Conservation (phyloP, 2,797 vertebrate genomes). For the Danio jaintianensis region DNA sequence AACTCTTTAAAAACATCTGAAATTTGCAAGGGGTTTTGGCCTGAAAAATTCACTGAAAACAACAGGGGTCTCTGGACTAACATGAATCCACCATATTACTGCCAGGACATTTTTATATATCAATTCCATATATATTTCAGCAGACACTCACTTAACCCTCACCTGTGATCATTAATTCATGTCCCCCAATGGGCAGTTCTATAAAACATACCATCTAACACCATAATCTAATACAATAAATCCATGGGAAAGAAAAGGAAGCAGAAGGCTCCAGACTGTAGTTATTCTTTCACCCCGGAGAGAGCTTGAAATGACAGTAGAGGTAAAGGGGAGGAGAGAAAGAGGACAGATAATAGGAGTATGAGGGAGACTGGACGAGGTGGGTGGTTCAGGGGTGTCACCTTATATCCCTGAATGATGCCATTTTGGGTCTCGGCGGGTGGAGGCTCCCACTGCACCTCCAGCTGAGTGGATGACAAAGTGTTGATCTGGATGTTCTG, state of each 20-base stretch:
- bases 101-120: constrained; percentile 16
- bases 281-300: background rate
- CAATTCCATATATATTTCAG: constrained; percentile 51
- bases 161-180: constrained; percentile 52
- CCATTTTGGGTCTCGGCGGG: constrained; percentile 94
- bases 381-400: constrained; percentile 29
- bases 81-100: constrained; percentile 31
- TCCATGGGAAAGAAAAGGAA: constrained; percentile 24
- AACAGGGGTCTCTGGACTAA: constrained; percentile 5
- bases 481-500: constrained; percentile 87
- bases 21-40: background rate
- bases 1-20: background rate
- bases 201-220: constrained; percentile 48
- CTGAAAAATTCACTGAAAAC: constrained; percentile 23
- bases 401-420: constrained; percentile 88
- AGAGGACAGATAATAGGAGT: background rate
- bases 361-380: background rate
- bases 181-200: constrained; percentile 23
- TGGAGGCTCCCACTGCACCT: constrained; percentile 91
- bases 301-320: constrained; percentile 10
- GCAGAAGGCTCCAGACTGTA: background rate
- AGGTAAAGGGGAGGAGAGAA: background rate
- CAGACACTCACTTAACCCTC: constrained; percentile 52
- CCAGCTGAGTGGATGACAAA: constrained; percentile 87
- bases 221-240: constrained; percentile 38